Evolutionary conservation across 23 tunicate species (phyloP), one percentile per base, ranked within the genome.

Genomic region (Oikopleura dioica): DNA sequence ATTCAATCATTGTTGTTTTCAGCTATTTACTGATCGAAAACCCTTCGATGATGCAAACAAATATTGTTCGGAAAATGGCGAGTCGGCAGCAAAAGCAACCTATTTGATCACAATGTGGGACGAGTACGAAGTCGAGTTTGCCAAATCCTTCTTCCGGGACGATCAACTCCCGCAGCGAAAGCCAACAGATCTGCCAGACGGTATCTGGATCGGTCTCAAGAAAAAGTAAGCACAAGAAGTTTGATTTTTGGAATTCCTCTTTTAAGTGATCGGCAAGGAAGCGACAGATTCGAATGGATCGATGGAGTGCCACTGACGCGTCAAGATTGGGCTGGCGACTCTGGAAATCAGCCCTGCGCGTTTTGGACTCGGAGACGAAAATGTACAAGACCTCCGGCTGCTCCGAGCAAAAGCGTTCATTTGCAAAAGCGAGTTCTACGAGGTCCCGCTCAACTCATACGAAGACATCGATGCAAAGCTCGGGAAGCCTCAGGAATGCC

Each of bases 71-170:
- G 33, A 63, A 2, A 23, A 63, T 12, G 33, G 5, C 26, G 33
- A 2, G 32, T 5, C 30, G 5, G 72, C 30, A 23, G 72, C 72
- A 2, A 24, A 21, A 24, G 33, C 26, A 2, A 23, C 29, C 4
- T 12, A 63, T 28, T 63, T 63, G 72, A 12, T 63, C 30, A 63
- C 72, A 2, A 24, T 63, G 16, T 63, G 72, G 72, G 72, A 63
- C 33, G 72, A 63, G 72, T 63, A 63, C 26, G 72, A 63, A 28
- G 26, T 63, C 30, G 33, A 63, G 26, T 63, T 63, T 63, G 72
- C 33, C 2, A 24, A 63, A 63, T 21, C 72, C 26, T 63, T 63
- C 33, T 28, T 63, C 32, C 72, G 72, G 26, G 72, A 63, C 26
- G 72, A 63, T 28, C 5, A 23, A 21, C 26, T 63, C 4, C 72